Evolutionary conservation across 2,113 vertebrate genomes (phyloP), one percentile per base, ranked within the genome.

Genomic region (Plotosus lineatus): DNA sequence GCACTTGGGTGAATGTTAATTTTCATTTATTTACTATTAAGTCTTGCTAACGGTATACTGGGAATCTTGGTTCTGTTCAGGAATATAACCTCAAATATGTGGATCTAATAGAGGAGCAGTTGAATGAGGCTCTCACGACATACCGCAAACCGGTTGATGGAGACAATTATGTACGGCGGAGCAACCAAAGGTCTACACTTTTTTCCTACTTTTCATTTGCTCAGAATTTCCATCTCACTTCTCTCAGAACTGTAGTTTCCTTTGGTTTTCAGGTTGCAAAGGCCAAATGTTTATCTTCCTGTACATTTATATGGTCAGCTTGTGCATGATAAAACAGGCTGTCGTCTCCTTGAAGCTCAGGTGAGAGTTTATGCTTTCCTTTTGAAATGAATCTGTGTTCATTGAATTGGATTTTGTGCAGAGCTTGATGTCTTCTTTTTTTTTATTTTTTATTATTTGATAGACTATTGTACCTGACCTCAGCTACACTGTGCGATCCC

Each of bases 71-170:
- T 65, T 61, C 23, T 33, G 21, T n/a, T 15, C 33, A 97, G 98
- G 98, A 99, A 86, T 98, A 98, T 87, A 99, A 99, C 90, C 92
- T 96, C 74, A 99, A 98, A 85, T 99, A 99, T 10, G 98, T 99
- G 84, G 97, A 99, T 81, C 78, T 98, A 86, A 96, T 98, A 86
- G 98, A 99, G 88, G 98, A 99, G 83, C 97, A 98, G 83, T 95
- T 99, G 73, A 98, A 98, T 48, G 98, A 98, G 94, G 97, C 98
- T 82, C 96, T 99, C 83, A 98, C 97, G 75, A 98, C 97, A 0
- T 99, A 99, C 55, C 95, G 97, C 77, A 99, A 99, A 89, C 97
- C 98, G 84, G 90, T 98, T 28, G 97, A 99, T 90, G 98, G 98
- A 75, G 98, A 99, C 92, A 98, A 99, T 89, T 99, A 99, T 9